These are phyloP conservation scores for honey bee (Apis mellifera) DNA, from an alignment of 1,140 invertebrate species.

Conservation along the genomic window Amel_HAv3.1 CM009946.2:4484501-4485000, in stretches of 20 bases:
- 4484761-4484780: no score
- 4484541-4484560: slow-evolving; percentile 43
- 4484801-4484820: no score
- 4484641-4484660: slow-evolving; percentile 14
- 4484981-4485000: neutral
- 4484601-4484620: slow-evolving; percentile 68
- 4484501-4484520: slow-evolving; percentile 72
- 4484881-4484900: no score
- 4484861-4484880: no score
- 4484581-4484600: slow-evolving; percentile 61
- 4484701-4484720: neutral
- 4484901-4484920: no score
- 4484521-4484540: slow-evolving; percentile 77
- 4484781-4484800: no score
- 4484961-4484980: no score
- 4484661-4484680: slow-evolving; percentile 48
- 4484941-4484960: no score
- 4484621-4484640: slow-evolving; percentile 30
- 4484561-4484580: slow-evolving; percentile 57
- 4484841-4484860: no score
- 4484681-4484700: slow-evolving; percentile 24
- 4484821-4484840: no score
- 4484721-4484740: no score
- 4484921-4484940: no score
- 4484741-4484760: neutral